These are phyloP conservation scores for Monopis laevigella DNA, from an alignment of 2,888 invertebrate species.

Conservation along the genomic window DNA sequence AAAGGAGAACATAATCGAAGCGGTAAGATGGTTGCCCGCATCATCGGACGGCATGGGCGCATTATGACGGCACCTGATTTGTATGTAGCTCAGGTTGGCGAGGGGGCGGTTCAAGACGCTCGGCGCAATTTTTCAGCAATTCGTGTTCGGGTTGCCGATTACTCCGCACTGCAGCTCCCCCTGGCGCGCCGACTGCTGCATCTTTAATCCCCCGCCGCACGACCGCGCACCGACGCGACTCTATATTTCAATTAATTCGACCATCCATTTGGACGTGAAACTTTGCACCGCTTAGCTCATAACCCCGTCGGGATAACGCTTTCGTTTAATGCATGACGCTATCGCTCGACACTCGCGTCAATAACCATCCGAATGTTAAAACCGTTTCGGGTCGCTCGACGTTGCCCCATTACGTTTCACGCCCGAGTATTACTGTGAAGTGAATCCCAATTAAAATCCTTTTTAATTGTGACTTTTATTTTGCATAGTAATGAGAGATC, in stretches of 20 bases:
- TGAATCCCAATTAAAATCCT: slow-evolving; percentile 27
- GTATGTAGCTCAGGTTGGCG: slow-evolving; percentile 48
- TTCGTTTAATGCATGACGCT: slow-evolving; percentile 7
- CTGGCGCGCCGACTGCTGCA: slow-evolving; percentile 50
- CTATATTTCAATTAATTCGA: slow-evolving; percentile 64
- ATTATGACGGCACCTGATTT: slow-evolving; percentile 32
- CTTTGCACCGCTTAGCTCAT: slow-evolving; percentile 45
- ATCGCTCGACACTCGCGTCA: neutral
- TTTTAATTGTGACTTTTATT: slow-evolving; percentile 35
- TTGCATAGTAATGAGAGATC: slow-evolving; percentile 42
- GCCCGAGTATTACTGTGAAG: neutral
- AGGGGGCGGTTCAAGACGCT: slow-evolving; percentile 51
- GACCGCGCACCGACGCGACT: slow-evolving; percentile 51
- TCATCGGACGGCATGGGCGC: slow-evolving; percentile 13
- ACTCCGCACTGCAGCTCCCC: slow-evolving; percentile 38
- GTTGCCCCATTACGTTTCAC: neutral
- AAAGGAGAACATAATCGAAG: too few species aligned
- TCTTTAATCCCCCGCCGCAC: slow-evolving; percentile 56
- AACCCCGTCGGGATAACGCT: slow-evolving; percentile 25
- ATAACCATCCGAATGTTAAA: neutral
- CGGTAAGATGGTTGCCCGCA: too few species aligned
- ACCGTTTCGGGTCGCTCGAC: too few species aligned
- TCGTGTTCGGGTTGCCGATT: slow-evolving; percentile 55
- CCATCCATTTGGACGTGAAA: slow-evolving; percentile 50
- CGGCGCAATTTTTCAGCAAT: slow-evolving; percentile 60